Evolutionary conservation across 2,113 vertebrate species (phyloP).

Genomic region (Varanus salvator): DNA sequence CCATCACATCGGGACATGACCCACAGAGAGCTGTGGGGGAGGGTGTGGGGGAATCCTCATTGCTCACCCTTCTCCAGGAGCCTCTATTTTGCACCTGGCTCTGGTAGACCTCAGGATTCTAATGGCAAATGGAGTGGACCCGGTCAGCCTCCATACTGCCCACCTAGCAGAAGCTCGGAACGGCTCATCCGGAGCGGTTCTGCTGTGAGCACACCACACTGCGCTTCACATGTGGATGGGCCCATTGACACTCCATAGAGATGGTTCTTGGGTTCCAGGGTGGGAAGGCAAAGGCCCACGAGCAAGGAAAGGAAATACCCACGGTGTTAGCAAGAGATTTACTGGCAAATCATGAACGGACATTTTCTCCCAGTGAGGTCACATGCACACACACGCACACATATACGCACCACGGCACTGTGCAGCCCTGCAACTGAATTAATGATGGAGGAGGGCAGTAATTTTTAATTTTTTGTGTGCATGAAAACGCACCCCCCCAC

Average conservation of each 20-base stretch:
- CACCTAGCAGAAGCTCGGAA: background rate
- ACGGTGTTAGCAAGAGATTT: constrained; percentile 53
- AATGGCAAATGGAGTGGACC: background rate
- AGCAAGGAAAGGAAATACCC: constrained; percentile 65
- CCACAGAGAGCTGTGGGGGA: no score
- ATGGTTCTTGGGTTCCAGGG: constrained; percentile 40
- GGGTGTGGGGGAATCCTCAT: no score
- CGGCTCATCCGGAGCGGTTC: background rate
- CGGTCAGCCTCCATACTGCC: background rate
- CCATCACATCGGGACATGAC: no score
- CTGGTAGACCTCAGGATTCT: no score
- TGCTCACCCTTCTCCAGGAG: no score
- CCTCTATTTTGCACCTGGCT: no score
- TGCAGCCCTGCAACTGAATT: constrained; percentile 76
- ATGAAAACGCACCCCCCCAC: constrained; percentile 39
- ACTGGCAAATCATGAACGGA: constrained; percentile 79
- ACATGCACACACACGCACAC: constrained; percentile 48
- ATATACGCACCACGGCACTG: constrained; percentile 73
- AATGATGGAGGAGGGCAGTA: constrained; percentile 77
- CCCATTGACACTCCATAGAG: background rate
- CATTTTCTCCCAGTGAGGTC: constrained; percentile 75
- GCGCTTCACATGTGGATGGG: background rate
- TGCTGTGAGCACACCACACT: background rate
- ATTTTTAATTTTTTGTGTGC: constrained; percentile 78
- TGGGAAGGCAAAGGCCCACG: constrained; percentile 27